phyloP scores from a whole-genome alignment of 2,888 invertebrate genomes.

The Protula sp. region DNA sequence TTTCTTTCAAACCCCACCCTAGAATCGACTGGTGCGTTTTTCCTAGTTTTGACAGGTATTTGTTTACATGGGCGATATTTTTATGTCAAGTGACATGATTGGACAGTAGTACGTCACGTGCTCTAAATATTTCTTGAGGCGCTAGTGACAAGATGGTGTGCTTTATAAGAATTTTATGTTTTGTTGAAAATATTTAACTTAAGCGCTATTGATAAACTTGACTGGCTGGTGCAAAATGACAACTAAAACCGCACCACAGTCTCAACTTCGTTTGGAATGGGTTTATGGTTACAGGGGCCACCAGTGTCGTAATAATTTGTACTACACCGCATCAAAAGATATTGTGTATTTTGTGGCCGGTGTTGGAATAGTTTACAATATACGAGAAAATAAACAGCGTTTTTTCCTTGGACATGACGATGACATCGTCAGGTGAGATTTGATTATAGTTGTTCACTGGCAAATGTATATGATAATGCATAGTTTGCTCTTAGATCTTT shows the following conservation, averaged over 20 bases:
- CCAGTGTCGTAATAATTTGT: slow-evolving; percentile 53
- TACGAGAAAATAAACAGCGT: slow-evolving; percentile 45
- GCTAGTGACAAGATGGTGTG: too few species aligned
- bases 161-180: too few species aligned
- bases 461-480: neutral
- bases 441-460: neutral
- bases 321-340: slow-evolving; percentile 48
- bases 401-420: slow-evolving; percentile 55
- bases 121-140: too few species aligned
- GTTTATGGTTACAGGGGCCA: slow-evolving; percentile 56
- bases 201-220: too few species aligned
- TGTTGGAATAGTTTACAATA: slow-evolving; percentile 54
- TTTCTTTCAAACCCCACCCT: too few species aligned
- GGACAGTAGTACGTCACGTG: too few species aligned
- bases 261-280: slow-evolving; percentile 53
- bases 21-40: too few species aligned
- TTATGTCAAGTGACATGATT: too few species aligned
- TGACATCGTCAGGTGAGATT: slow-evolving; percentile 52
- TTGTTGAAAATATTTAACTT: too few species aligned
- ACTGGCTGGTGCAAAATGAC: slow-evolving; percentile 19
- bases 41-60: too few species aligned
- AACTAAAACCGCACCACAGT: slow-evolving; percentile 38
- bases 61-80: too few species aligned
- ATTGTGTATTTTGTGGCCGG: slow-evolving; percentile 56
- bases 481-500: neutral